These are phyloP conservation scores for Oscheius sp. DNA, from an alignment of 2,888 invertebrate species.

Conservation along the genomic window DNA sequence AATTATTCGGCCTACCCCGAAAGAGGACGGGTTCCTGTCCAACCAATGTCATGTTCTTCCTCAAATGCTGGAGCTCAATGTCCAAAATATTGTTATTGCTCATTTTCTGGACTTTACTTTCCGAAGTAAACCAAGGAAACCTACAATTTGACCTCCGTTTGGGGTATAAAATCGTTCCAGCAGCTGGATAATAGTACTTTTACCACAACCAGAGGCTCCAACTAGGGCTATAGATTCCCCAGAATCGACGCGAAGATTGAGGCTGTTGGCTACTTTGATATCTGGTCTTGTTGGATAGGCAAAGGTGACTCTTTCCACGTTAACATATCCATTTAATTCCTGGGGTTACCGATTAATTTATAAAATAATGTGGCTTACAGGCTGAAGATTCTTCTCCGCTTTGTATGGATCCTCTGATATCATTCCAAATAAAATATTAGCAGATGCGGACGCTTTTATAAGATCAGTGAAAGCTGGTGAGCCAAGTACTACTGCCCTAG, in stretches of 20 bases:
- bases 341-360: background rate
- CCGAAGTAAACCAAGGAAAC: background rate
- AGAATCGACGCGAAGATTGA: constrained; percentile 38
- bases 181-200: constrained; percentile 74
- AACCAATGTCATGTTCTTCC: constrained; percentile 58
- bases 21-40: constrained; percentile 64
- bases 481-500: constrained; percentile 34
- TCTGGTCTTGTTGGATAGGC: constrained; percentile 84
- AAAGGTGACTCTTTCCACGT: constrained; percentile 82
- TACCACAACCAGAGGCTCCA: constrained; percentile 75
- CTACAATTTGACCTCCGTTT: constrained; percentile 69
- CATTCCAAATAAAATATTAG: constrained; percentile 27
- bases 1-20: no score
- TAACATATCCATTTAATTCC: constrained; percentile 78
- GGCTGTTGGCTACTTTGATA: constrained; percentile 21
- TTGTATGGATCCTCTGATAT: background rate
- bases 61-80: constrained; percentile 48
- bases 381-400: constrained; percentile 11
- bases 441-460: constrained; percentile 31
- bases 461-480: constrained; percentile 34
- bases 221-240: constrained; percentile 72
- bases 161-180: constrained; percentile 74
- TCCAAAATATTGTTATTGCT: constrained; percentile 46
- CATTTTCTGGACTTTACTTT: constrained; percentile 44
- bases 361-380: constrained; percentile 1